These are phyloP conservation scores for Psittacula derbiana DNA, from an alignment of 2,797 vertebrate species.

Conservation along the genomic window DNA sequence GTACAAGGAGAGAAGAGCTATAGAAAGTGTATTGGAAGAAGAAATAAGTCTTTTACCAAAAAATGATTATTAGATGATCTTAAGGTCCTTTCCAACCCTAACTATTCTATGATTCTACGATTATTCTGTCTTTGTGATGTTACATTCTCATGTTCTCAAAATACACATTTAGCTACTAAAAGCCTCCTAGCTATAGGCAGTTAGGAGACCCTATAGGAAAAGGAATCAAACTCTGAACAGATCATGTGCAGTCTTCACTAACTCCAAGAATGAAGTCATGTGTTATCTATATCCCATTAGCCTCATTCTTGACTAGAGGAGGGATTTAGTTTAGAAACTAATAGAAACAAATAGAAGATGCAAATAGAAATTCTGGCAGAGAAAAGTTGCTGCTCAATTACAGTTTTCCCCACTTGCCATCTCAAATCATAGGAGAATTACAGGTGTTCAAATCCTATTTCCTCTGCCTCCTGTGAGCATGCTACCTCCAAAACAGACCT, in stretches of 20 bases:
- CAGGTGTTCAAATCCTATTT: not conserved
- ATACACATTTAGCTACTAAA: not conserved
- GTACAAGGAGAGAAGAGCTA: not conserved
- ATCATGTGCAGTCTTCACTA: not conserved
- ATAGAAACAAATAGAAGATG: not conserved
- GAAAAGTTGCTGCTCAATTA: not conserved
- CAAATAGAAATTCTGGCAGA: not conserved
- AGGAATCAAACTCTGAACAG: not conserved
- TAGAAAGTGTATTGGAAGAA: not conserved
- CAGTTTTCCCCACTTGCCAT: not conserved
- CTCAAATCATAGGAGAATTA: not conserved
- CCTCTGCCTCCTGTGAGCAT: fast-evolving
- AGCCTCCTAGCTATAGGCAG: not conserved
- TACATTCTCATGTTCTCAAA: not conserved
- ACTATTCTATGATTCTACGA: not conserved
- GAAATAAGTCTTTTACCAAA: not conserved
- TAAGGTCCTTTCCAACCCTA: too few relatives aligned
- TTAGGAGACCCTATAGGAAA: not conserved
- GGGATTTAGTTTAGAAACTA: not conserved
- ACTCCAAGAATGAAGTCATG: not conserved
- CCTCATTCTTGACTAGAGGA: not conserved
- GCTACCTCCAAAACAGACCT: not conserved
- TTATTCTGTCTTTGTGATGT: not conserved
- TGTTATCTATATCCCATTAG: not conserved
- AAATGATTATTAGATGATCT: not conserved